Evolutionary conservation across 2,888 invertebrate species (phyloP).

Genomic region (Tyria jacobaeae): DNA sequence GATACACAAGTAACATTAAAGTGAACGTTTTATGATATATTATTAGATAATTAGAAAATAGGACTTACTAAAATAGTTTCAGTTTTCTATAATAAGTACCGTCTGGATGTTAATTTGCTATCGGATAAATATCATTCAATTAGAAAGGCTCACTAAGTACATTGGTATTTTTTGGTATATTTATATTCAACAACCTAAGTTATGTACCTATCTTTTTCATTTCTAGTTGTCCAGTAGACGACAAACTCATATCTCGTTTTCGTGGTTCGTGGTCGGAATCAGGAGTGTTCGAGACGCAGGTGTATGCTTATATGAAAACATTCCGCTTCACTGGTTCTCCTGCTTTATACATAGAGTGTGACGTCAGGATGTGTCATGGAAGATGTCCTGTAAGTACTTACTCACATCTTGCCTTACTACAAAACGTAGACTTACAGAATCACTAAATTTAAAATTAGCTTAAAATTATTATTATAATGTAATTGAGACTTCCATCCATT

Average conservation of each 20-base stretch:
- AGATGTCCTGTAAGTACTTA: conserved; percentile 93
- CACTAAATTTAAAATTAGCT: not conserved
- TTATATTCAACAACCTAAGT: not conserved
- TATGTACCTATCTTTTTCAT: not conserved
- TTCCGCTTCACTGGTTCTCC: conserved; percentile 97
- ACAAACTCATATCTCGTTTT: conserved; percentile 96
- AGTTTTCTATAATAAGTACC: no score
- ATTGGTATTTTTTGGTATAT: not conserved
- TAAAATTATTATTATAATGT: no score
- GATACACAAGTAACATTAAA: no score
- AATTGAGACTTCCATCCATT: no score
- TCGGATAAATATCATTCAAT: no score
- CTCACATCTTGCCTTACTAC: not conserved
- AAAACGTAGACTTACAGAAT: not conserved
- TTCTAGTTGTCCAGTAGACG: conserved; percentile 95
- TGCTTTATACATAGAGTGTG: conserved; percentile 97
- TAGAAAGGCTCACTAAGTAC: not conserved
- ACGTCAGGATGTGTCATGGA: conserved; percentile 98
- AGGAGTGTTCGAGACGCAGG: conserved; percentile 96
- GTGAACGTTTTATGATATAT: no score
- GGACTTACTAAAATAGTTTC: no score
- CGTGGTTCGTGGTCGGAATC: conserved; percentile 97
- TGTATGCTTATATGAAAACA: conserved; percentile 98
- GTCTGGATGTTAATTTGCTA: not conserved
- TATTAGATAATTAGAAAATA: no score